A percentile compares a stretch with the other conserved stretches of the same genome.
These are phyloP conservation scores for Nephrotoma appendiculata DNA, from an alignment of 2,888 invertebrate species.

Conservation along the genomic window DNA sequence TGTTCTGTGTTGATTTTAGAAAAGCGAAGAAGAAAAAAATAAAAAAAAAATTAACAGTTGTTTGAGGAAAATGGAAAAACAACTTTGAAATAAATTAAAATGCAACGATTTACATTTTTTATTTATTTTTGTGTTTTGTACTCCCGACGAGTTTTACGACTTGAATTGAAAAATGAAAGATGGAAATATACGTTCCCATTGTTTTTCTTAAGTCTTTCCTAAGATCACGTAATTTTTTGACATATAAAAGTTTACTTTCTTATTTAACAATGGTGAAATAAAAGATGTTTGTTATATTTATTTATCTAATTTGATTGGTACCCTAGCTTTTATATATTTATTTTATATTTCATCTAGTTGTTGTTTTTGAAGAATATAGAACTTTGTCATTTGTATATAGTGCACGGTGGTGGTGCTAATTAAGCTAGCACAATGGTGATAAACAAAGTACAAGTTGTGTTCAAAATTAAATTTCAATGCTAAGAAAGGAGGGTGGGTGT, in stretches of 20 bases:
- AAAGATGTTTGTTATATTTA: not conserved
- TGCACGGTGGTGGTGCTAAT: not conserved
- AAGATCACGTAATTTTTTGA: not conserved
- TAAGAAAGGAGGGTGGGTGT: not conserved
- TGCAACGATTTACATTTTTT: not conserved
- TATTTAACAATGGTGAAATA: not conserved
- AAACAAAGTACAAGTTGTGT: not conserved
- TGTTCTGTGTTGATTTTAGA: not conserved
- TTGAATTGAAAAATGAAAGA: not conserved
- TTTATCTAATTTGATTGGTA: not conserved
- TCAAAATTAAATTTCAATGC: not conserved
- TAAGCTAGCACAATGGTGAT: not conserved
- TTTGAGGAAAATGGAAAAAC: not conserved
- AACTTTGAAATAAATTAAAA: not conserved
- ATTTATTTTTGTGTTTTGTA: not conserved
- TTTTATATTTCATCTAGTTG: not conserved
- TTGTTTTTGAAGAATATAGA: not conserved
- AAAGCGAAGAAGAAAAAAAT: not conserved
- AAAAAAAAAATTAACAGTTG: not conserved
- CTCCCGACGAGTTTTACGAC: not conserved
- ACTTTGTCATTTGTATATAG: not conserved
- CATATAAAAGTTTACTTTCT: not conserved
- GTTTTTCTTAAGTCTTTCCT: not conserved
- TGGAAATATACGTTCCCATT: not conserved
- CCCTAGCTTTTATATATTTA: not conserved